These are phyloP conservation scores for Musca vetustissima DNA, from an alignment of 1,140 invertebrate genomes.

Conservation along the genomic window DNA sequence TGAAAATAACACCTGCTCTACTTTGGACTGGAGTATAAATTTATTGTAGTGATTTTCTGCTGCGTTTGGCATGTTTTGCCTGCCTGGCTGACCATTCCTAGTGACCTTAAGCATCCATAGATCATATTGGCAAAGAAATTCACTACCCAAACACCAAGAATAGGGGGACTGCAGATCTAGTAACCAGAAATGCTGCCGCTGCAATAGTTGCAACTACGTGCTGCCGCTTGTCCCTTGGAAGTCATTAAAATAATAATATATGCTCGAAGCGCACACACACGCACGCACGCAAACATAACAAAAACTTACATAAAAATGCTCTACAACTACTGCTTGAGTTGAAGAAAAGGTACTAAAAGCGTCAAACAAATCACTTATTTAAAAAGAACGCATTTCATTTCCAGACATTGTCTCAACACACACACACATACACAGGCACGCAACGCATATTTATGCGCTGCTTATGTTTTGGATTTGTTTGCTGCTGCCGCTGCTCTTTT, in stretches of 20 bases:
- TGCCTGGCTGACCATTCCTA: constrained; percentile 3
- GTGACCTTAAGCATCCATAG: constrained; percentile 18
- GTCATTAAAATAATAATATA: constrained; percentile 15
- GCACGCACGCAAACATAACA: neutral
- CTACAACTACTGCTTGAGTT: neutral
- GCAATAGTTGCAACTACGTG: too few species aligned
- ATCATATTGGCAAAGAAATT: neutral
- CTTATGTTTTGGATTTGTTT: neutral
- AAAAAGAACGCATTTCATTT: constrained; percentile 16
- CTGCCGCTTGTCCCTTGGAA: constrained; percentile 1
- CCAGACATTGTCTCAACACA: neutral
- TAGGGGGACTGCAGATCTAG: too few species aligned
- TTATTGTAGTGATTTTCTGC: constrained; percentile 10
- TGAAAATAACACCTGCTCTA: constrained; percentile 18
- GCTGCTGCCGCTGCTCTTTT: neutral
- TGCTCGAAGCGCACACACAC: neutral
- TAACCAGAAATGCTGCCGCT: too few species aligned
- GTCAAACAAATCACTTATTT: constrained; percentile 24
- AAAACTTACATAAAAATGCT: neutral
- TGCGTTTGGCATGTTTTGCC: constrained; percentile 5
- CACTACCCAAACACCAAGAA: neutral
- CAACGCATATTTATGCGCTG: neutral
- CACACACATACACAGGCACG: too few species aligned
- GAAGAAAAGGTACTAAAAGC: constrained; percentile 8
- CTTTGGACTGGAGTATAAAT: neutral